A percentile compares a stretch with the other conserved stretches of the same genome.
phyloP scores from a whole-genome alignment of 2,797 vertebrate species.

The Ataeniobius toweri region DNA sequence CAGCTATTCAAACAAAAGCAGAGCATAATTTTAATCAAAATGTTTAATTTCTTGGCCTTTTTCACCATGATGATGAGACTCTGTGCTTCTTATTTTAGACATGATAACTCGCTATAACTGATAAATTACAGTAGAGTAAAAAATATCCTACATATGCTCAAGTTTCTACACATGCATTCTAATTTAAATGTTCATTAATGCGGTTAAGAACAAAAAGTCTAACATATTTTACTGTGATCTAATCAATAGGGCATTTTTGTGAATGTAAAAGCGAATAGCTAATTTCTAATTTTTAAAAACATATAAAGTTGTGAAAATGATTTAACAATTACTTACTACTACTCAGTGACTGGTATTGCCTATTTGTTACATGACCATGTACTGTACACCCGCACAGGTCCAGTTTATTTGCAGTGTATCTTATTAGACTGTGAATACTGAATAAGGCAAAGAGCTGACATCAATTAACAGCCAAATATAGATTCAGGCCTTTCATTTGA shows the following conservation, averaged over 20 bases:
- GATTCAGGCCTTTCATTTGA: conserved; percentile 19
- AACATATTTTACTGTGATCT: neutral
- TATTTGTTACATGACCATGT: neutral
- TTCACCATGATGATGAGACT: neutral
- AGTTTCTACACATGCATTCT: neutral
- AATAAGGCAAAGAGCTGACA: conserved; percentile 4
- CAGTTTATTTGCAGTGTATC: neutral
- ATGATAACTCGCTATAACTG: neutral
- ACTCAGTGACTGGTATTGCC: conserved; percentile 2
- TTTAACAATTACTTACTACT: neutral
- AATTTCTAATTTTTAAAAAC: neutral
- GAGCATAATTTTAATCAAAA: neutral
- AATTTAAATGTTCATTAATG: neutral
- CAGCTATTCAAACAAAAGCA: neutral
- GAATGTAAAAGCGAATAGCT: neutral
- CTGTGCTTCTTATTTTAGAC: neutral
- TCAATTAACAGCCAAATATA: conserved; percentile 31
- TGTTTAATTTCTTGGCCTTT: neutral
- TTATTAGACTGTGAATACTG: neutral
- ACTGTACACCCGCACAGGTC: conserved; percentile 1
- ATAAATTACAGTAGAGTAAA: neutral
- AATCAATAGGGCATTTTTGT: neutral
- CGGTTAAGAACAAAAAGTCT: neutral
- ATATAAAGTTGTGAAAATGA: neutral
- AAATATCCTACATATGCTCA: neutral